Conservation (phyloP, 2,113 vertebrate genomes). For the Actinemys pallida region DNA sequence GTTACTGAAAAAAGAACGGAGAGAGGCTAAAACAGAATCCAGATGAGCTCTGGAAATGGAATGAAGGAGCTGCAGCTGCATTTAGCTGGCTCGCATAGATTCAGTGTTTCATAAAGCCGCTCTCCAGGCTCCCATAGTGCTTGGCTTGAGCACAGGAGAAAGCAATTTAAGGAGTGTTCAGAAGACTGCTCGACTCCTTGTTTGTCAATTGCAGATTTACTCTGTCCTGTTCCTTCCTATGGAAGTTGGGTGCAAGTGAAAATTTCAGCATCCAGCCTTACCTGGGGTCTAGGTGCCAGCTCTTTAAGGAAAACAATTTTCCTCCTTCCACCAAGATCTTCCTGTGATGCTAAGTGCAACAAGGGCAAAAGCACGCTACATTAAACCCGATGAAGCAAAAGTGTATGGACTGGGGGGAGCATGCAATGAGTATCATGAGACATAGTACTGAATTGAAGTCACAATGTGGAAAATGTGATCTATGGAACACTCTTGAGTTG, state of each 20-base stretch:
- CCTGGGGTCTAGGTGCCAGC: not conserved
- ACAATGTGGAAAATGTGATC: not conserved
- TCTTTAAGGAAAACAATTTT: not conserved
- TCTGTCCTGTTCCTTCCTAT: not conserved
- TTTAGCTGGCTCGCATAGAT: not conserved
- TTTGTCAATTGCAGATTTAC: not conserved
- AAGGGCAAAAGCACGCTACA: not conserved
- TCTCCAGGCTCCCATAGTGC: not conserved
- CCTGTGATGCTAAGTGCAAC: not conserved
- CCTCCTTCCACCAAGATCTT: not conserved
- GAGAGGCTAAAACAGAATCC: slow-evolving; percentile 69
- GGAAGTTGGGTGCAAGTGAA: not conserved
- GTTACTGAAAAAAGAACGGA: slow-evolving; percentile 60
- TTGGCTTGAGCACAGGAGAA: not conserved
- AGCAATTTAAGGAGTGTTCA: not conserved
- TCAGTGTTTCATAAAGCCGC: not conserved
- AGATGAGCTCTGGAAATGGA: slow-evolving; percentile 58
- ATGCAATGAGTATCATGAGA: not conserved
- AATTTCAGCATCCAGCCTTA: not conserved
- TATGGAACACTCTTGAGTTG: not conserved
- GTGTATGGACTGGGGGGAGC: accelerated
- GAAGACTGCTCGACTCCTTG: not conserved
- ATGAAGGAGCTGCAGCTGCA: slow-evolving; percentile 41
- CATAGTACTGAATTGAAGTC: slow-evolving; percentile 12
- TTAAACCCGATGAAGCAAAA: not conserved